Conservation (phyloP, 1,140 invertebrate genomes). For the Phenacoccus solenopsis region DNA sequence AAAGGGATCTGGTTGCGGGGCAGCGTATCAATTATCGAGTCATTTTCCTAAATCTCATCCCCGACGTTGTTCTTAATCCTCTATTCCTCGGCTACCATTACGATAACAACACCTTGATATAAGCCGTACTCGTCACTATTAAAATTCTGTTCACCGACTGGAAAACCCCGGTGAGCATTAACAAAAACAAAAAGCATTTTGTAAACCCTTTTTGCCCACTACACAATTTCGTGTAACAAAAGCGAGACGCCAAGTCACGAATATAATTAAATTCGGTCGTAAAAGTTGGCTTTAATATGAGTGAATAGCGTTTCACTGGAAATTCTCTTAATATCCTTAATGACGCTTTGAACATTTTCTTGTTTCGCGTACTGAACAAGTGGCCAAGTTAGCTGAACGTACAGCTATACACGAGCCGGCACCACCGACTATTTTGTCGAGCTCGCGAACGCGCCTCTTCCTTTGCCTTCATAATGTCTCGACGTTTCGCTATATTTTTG, state of each 20-base stretch:
- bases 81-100: neutral
- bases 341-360: constrained; percentile 1
- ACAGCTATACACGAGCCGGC: neutral
- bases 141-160: neutral
- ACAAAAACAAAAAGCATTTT: neutral
- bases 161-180: neutral
- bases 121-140: too few relatives aligned
- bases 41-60: neutral
- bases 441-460: too few relatives aligned
- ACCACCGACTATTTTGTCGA: neutral
- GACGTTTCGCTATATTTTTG: neutral
- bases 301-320: neutral
- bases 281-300: neutral
- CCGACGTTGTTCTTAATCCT: neutral
- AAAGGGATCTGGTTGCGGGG: too few relatives aligned
- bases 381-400: neutral
- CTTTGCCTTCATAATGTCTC: neutral
- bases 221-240: neutral
- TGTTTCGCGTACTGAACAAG: neutral
- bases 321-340: constrained; percentile 3
- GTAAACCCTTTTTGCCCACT: neutral
- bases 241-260: neutral
- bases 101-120: too few relatives aligned
- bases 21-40: neutral
- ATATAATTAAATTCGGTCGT: neutral